Base-by-base conservation (phyloP, 1,140 invertebrate species). In the Leptopilina clavipes region DNA sequence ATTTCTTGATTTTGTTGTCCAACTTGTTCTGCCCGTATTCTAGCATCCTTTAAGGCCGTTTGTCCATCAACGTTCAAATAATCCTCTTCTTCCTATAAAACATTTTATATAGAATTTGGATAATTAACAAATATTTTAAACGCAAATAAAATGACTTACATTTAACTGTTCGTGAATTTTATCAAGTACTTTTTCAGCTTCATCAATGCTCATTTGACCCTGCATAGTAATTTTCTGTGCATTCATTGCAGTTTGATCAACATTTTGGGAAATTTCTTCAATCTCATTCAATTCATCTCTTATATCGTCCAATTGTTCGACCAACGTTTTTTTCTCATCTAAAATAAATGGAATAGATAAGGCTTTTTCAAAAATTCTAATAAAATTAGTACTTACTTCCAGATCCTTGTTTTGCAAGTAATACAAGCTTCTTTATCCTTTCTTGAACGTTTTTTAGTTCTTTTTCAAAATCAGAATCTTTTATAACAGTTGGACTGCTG, bases 1-100 rank as follows among this genome's bases (percentile, higher is more conserved):
- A 99, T 98, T 82, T 96, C 94, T 22, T 95, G 92, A 17, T 96
- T 98, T 85, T 98, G 96, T 80, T 97, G 95, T 7, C 97, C 97
- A 87, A 97, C 96, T 88, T 96, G 93, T 56, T 94, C 93, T 0
- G 97, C 96, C 52, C 96, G 93, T 81, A 95, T 94, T 84, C 94
- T 92, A 0, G 97, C 97, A 82, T 95, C 94, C 1, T 92, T 88
- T 54, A 98, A 88, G 0, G 97, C 96, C 22, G 92, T 92, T 19
- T 92, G 91, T 3, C 97, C 97, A 85, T 98, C 96, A 0, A 93
- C 94, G 72, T 95, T 94, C 19, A 98, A 91, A 80, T 95, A 94
- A 78, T 95, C 93, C 73, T 95, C 88, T 1, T 95, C 94, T 73
- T 93, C 92, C 92, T 95, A 70, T 72, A 73, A 77, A 17, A 74